A percentile compares a stretch with the other conserved stretches of the same genome.
Evolutionary conservation across 1,140 invertebrate species (phyloP).

Genomic region (Dufourea novaeangliae): DNA sequence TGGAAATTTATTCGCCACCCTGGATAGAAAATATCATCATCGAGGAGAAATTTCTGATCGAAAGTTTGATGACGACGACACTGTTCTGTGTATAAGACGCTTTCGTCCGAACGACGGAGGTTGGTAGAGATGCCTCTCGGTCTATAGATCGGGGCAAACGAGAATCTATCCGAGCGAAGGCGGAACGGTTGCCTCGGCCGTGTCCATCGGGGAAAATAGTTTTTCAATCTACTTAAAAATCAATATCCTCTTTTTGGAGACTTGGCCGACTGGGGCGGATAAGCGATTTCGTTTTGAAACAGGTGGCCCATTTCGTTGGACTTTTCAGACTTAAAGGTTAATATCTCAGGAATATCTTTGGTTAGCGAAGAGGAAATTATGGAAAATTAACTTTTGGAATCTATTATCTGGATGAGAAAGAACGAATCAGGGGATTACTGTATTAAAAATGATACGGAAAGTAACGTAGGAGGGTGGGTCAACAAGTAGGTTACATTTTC

Average conservation of each 20-base stretch:
- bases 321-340: no score
- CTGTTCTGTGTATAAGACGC: background rate
- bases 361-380: no score
- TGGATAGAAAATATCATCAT: background rate
- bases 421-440: no score
- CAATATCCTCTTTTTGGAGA: background rate
- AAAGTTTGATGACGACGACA: background rate
- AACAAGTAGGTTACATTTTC: no score
- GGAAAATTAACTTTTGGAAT: no score
- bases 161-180: background rate
- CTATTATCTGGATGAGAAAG: no score
- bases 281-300: background rate
- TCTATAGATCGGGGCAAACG: background rate
- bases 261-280: background rate
- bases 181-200: no score
- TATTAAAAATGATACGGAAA: no score
- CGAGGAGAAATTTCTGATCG: background rate
- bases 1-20: background rate
- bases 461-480: no score
- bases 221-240: conserved; percentile 1
- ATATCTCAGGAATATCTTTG: no score
- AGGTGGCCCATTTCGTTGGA: no score
- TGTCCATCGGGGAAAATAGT: background rate
- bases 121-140: background rate
- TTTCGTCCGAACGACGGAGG: background rate